Conservation (phyloP, 2,113 vertebrate genomes). For the Parotia lawesii region DNA sequence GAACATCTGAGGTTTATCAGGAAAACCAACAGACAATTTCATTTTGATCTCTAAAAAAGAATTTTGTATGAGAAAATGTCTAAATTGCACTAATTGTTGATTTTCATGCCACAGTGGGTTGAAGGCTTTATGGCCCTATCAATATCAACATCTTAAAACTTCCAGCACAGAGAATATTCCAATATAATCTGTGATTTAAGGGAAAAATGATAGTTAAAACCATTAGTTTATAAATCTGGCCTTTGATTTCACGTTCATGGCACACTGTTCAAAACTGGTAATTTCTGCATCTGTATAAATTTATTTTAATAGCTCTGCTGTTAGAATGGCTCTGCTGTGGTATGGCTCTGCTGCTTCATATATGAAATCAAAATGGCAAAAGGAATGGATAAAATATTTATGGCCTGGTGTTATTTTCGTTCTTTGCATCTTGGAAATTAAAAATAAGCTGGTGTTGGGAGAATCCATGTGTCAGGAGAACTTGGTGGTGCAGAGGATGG, state of each 20-base stretch:
- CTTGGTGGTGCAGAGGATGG: neutral
- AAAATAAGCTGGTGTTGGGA: neutral
- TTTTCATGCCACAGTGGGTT: neutral
- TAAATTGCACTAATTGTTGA: neutral
- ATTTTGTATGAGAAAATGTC: neutral
- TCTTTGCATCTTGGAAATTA: neutral
- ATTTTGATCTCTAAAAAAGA: neutral
- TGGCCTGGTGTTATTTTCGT: neutral
- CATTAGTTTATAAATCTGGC: neutral
- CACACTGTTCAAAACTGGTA: neutral
- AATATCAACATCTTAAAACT: neutral
- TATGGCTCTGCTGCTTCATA: neutral
- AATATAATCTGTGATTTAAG: neutral
- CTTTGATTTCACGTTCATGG: neutral
- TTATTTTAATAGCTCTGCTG: neutral
- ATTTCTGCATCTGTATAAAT: fast-evolving
- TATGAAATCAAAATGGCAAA: neutral
- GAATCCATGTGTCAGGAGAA: neutral
- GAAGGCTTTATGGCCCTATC: neutral
- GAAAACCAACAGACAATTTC: neutral
- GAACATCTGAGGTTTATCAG: neutral
- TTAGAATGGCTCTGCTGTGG: too few species aligned
- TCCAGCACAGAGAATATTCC: neutral
- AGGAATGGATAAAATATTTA: neutral
- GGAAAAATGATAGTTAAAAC: fast-evolving